Evolutionary conservation across 2,888 invertebrate genomes (phyloP).

Genomic region (Ormyrus nitidulus): DNA sequence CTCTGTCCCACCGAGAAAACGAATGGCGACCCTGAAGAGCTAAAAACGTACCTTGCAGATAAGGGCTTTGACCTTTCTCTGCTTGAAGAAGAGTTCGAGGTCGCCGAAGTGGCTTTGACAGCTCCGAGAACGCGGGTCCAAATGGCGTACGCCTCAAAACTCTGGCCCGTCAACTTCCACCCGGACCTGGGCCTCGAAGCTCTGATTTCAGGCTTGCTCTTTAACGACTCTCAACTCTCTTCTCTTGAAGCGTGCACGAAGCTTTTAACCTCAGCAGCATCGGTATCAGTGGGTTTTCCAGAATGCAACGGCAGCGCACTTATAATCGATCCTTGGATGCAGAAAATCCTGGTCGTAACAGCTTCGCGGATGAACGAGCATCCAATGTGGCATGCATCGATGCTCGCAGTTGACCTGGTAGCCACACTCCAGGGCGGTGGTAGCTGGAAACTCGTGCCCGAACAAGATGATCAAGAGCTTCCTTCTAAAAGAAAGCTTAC

Average conservation of each 20-base stretch:
- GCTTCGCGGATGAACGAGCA: slow-evolving; percentile 79
- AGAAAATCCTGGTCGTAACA: slow-evolving; percentile 82
- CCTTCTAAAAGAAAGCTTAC: too few relatives aligned
- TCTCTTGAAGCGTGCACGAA: slow-evolving; percentile 80
- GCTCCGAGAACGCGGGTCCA: slow-evolving; percentile 83
- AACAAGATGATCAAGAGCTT: too few relatives aligned
- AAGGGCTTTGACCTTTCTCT: slow-evolving; percentile 77
- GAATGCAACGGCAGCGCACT: slow-evolving; percentile 77
- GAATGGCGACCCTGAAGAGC: slow-evolving; percentile 63
- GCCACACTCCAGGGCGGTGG: too few relatives aligned
- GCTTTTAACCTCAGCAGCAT: slow-evolving; percentile 78
- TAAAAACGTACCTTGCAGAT: slow-evolving; percentile 74
- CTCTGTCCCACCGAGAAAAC: slow-evolving; percentile 73
- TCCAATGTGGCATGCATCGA: slow-evolving; percentile 89
- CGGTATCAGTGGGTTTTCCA: slow-evolving; percentile 62
- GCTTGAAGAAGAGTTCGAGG: slow-evolving; percentile 77
- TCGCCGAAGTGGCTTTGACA: slow-evolving; percentile 79
- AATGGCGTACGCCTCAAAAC: slow-evolving; percentile 78
- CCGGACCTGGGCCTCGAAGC: slow-evolving; percentile 85
- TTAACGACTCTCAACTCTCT: slow-evolving; percentile 77
- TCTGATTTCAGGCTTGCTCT: slow-evolving; percentile 79
- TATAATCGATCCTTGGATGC: slow-evolving; percentile 84
- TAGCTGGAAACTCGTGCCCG: too few relatives aligned
- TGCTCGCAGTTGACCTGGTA: too few relatives aligned
- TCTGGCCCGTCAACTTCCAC: slow-evolving; percentile 92